Base-by-base conservation (phyloP, 1,140 invertebrate genomes). In the Drosophila rhopaloa region DNA sequence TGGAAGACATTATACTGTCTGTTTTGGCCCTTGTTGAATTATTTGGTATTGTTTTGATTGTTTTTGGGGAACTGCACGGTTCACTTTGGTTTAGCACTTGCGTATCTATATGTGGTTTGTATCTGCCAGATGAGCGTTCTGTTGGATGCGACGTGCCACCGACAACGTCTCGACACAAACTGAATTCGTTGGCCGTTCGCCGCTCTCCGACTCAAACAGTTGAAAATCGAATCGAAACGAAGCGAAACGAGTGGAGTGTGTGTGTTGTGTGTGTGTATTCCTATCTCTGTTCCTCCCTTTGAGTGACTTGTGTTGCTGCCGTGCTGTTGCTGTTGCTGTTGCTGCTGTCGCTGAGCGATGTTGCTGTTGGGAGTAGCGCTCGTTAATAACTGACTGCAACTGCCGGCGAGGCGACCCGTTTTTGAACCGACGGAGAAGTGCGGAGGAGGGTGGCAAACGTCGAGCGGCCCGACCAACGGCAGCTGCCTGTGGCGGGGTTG, bases 321-420 rank as follows among this genome's bases (percentile, higher is more conserved):
- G 62, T 60, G 54, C 56, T 82, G 50, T 48, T 81, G 56, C 48
- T 81, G 47, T 57, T 77, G 63, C 35, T 79, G 29, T 8, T 6
- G 76, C 29, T 66, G 72, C 50, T 63, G 73, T 46, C 57, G 72
- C 48, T 77, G 57, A 51, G 76, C 76, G 79, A 65, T 86, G 82
- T 65, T 68, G 65, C 63, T 54, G 84, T 80, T 75, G 84, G 73
- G 83, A 88, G 83, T 88, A 88, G 83, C 84, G 81, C 84, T 88
- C 77, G 84, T 89, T 88, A 88, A 88, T 88, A 88, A 88, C 84
- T 88, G 84, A 88, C 79, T 89, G 84, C 84, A 89, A 88, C 84
- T 88, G 84, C 65, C 63, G 77, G 71, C 68, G 79, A 65, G 81
- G 46, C 77, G 84, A 88, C 84, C 84, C 84, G 84, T 88, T 88